Base-by-base conservation (phyloP, 2,888 invertebrate species). In the Eupeodes latifasciatus region DNA sequence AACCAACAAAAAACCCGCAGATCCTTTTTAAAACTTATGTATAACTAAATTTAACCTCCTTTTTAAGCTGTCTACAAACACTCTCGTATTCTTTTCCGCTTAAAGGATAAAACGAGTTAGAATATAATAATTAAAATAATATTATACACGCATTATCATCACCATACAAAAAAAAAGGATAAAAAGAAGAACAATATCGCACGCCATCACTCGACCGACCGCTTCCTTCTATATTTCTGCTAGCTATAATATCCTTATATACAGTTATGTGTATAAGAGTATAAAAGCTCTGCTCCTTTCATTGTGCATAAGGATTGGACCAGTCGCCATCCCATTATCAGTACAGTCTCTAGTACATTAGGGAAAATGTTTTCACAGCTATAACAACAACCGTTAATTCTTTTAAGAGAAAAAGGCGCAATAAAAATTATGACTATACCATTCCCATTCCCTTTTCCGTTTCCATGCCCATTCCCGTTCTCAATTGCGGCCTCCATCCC, bases 351-450 rank as follows among this genome's bases (percentile, higher is more conserved):
- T 55, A 57, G 49, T 75, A 59, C 76, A 62, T 64, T 76, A 59
- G 69, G 44, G 40, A 80, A 69, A 77, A 85, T 85, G 59, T 77
- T 71, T 71, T 76, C 57, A 69, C 71, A 81, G 85, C 76, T 85
- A 71, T 59, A 59, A 80, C 62, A 85, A 71, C 75, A 80, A 80
- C 64, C 19, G 69, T 80, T 80, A 78, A 83, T 78, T 72, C 44
- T 40, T 59, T 40, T 12, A 62, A 64, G 61, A 78, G 66, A 19
- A 59, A 78, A 78, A 66, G 66, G 64, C 44, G 44, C 78, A 67
- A 66, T 83, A 55, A 71, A 72, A 83, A 82, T 77, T 77, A 77
- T 82, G 82, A 82, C 71, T 77, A 82, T 62, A 71, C 69, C 64
- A 66, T 36, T 69, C 67, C 59, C 59, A 64, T 59, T 69, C 67